These are phyloP conservation scores for Bufo bufo DNA, from an alignment of 2,113 vertebrate genomes.

Conservation along the genomic window DNA sequence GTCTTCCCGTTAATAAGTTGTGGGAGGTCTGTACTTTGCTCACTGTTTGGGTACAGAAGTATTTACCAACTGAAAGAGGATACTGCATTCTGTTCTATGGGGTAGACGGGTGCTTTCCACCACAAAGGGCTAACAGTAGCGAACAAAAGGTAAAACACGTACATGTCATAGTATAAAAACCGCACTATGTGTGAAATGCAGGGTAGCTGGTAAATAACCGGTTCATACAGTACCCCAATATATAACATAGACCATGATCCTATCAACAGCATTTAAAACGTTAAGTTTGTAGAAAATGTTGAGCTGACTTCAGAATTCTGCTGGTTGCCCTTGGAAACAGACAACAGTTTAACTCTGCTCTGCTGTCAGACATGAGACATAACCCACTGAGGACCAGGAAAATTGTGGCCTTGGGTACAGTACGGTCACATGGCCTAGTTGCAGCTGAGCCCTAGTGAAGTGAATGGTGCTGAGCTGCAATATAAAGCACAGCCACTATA, in stretches of 20 bases:
- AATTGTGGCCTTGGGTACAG: neutral
- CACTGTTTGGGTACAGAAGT: slow-evolving; percentile 28
- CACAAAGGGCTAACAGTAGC: neutral
- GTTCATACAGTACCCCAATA: too few relatives aligned
- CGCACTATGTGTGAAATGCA: neutral
- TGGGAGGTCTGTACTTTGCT: slow-evolving; percentile 49
- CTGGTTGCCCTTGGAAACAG: neutral
- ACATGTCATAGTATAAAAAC: neutral
- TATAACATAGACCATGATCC: too few relatives aligned
- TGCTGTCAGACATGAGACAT: neutral
- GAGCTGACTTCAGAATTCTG: neutral
- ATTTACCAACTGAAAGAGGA: slow-evolving; percentile 31
- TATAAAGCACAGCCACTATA: too few relatives aligned
- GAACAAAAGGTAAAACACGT: neutral
- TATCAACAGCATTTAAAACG: neutral
- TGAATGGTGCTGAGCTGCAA: too few relatives aligned
- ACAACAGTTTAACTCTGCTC: neutral
- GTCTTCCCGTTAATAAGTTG: slow-evolving; percentile 46
- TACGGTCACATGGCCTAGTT: too few relatives aligned
- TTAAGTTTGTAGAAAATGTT: too few relatives aligned
- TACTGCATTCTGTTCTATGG: neutral
- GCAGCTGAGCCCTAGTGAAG: too few relatives aligned
- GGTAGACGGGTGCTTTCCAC: slow-evolving; percentile 22
- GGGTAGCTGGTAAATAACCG: neutral
- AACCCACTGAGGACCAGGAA: too few relatives aligned